Base-by-base conservation (phyloP, 2,113 vertebrate genomes). In the Tupaia chinensis region DNA sequence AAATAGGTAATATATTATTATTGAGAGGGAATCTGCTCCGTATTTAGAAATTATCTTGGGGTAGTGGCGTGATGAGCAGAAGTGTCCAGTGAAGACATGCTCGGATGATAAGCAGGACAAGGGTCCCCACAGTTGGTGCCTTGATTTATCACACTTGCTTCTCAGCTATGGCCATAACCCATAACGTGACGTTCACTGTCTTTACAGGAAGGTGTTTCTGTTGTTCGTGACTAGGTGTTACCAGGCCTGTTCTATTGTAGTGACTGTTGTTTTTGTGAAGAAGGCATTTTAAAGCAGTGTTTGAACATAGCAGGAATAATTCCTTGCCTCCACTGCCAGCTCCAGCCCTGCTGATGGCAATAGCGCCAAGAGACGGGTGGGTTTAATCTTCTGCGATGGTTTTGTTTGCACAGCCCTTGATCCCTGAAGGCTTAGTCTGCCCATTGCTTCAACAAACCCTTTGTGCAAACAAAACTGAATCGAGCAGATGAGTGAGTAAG, bases 391-490 rank as follows among this genome's bases (percentile, higher is more conserved):
- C 89, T 69, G 58, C 80, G 95, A 95, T 69, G 79, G 68, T 93
- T 87, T 95, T 93, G 72, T 95, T 94, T 95, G 81, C 91, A 92
- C 80, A 95, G 87, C 89, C 90, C 73, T 44, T 69, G 93, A 87
- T 89, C 89, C 89, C 89, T 66, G 29, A 90, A 65, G 89, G 69
- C 73, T 83, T 87, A 89, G 68, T 65, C 83, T 89, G 65, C 89
- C 79, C n/a, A 14, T 77, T 88, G 69, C 89, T 84, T 89, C 80
- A 81, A 32, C 81, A 78, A 78, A 92, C 87, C 72, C 82, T 93
- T 96, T 95, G 73, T 97, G 86, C 72, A 92, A 69, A 91, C 53
- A 91, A 94, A 96, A 94, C 65, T 65, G 56, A 96, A 96, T 94
- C 81, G 63, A 85, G 87, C 91, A 94, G 73, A 93, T 76, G 85